Conservation (phyloP, 2,888 invertebrate species). For the Tetrapedia diversipes region DNA sequence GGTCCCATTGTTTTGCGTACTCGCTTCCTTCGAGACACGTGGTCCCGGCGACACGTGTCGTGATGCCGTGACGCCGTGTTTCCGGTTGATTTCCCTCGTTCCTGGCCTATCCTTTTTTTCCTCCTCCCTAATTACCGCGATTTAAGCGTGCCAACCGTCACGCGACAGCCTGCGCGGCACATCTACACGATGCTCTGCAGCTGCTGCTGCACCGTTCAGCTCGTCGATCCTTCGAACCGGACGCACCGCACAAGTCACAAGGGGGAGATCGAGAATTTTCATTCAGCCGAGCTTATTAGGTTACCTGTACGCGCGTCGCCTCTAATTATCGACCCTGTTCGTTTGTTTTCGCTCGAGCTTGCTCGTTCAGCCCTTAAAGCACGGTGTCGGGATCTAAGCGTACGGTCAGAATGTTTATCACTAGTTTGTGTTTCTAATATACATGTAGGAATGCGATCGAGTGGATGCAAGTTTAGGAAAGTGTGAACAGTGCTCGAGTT, state of each 20-base stretch:
- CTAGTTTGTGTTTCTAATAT: no score
- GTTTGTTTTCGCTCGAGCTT: background rate
- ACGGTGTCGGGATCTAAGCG: no score
- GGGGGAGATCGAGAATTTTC: conserved; percentile 45
- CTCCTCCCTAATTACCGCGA: conserved; percentile 62
- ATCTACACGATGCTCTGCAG: conserved; percentile 9
- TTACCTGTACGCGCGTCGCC: conserved; percentile 42
- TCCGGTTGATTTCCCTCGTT: conserved; percentile 59
- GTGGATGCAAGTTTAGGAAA: no score
- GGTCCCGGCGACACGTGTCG: conserved; percentile 61
- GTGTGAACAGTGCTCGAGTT: no score
- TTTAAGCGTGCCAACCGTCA: conserved; percentile 63
- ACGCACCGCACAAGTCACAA: conserved; percentile 43
- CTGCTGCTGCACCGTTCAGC: conserved; percentile 13
- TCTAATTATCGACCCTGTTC: conserved; percentile 34
- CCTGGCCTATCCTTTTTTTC: conserved; percentile 33
- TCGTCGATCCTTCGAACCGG: background rate
- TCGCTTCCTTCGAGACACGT: conserved; percentile 43
- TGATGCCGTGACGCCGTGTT: conserved; percentile 59
- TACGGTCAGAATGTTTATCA: no score
- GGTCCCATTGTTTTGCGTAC: conserved; percentile 20
- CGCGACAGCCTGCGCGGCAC: conserved; percentile 57
- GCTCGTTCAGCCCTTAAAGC: no score
- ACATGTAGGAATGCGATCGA: no score
- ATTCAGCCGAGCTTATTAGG: conserved; percentile 45